A percentile compares a stretch with the other conserved stretches of the same genome.
These are phyloP conservation scores for Cyprinodon brontotheroides DNA, from an alignment of 2,113 vertebrate species.

Conservation along the genomic window DNA sequence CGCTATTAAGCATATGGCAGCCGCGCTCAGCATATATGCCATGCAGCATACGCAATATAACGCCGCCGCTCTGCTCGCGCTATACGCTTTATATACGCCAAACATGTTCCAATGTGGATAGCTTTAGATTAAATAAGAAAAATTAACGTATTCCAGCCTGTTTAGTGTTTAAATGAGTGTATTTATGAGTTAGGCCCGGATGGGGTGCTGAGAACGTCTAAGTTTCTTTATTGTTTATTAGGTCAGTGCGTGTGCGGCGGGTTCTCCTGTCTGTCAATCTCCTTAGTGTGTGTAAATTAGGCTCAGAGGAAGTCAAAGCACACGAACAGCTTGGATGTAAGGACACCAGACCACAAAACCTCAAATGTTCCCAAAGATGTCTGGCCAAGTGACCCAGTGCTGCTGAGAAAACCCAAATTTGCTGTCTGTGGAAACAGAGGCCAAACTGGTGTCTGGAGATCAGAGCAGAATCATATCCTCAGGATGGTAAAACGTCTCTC, in stretches of 20 bases:
- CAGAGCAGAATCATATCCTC: not conserved
- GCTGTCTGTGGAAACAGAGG: not conserved
- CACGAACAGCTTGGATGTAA: constrained; percentile 53
- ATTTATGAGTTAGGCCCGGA: not conserved
- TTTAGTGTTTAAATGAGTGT: not conserved
- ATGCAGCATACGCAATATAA: too few relatives aligned
- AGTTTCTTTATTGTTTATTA: constrained; percentile 36
- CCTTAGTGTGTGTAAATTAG: constrained; percentile 53
- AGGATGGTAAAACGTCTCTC: not conserved
- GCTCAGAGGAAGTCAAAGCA: constrained; percentile 27
- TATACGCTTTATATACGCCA: too few relatives aligned
- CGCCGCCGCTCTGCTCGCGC: too few relatives aligned
- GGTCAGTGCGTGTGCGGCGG: constrained; percentile 14
- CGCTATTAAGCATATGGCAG: too few relatives aligned
- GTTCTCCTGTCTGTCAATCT: constrained; percentile 40
- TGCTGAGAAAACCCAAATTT: not conserved
- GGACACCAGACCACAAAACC: constrained; percentile 25
- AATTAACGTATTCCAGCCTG: not conserved
- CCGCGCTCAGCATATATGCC: too few relatives aligned
- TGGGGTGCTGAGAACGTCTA: constrained; percentile 5
- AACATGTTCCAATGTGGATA: too few relatives aligned
- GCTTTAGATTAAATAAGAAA: not conserved
- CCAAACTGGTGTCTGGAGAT: not conserved
- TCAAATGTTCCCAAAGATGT: constrained; percentile 6
- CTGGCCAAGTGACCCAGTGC: constrained; percentile 33